Conservation (phyloP, 2,797 vertebrate genomes). For the Hippopotamyrus pictus region DNA sequence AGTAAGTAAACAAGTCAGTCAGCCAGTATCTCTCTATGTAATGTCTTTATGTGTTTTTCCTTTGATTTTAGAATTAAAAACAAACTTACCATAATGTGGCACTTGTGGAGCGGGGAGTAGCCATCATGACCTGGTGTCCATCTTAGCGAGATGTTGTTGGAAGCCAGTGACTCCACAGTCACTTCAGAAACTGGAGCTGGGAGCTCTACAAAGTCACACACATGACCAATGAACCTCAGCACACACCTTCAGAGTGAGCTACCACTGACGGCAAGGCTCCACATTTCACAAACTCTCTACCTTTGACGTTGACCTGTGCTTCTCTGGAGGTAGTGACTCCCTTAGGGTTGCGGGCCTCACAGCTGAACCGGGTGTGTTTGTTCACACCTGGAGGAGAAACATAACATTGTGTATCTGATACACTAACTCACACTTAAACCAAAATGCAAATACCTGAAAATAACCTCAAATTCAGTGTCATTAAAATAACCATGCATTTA, state of each 20-base stretch:
- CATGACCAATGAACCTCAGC: background rate
- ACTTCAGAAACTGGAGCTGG: slow-evolving; percentile 56
- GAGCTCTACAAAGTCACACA: slow-evolving; percentile 42
- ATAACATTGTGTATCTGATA: background rate
- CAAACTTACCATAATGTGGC: slow-evolving; percentile 70
- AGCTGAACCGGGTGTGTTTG: slow-evolving; percentile 73
- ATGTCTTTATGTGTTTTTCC: background rate
- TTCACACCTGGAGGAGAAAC: slow-evolving; percentile 66
- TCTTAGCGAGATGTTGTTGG: slow-evolving; percentile 64
- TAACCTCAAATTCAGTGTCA: background rate
- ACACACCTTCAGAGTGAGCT: background rate
- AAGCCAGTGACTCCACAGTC: slow-evolving; percentile 53
- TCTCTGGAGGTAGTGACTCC: slow-evolving; percentile 77
- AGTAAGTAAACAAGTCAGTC: too few relatives aligned
- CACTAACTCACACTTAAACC: background rate
- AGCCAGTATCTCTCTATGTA: background rate
- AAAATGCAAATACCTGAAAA: background rate
- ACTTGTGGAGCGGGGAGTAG: slow-evolving; percentile 70
- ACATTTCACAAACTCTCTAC: slow-evolving; percentile 48
- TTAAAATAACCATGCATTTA: background rate
- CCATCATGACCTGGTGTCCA: slow-evolving; percentile 82
- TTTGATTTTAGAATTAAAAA: background rate
- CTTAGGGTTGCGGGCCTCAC: slow-evolving; percentile 81
- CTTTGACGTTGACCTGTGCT: slow-evolving; percentile 82
- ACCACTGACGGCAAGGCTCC: background rate